Conservation (phyloP, 2,888 invertebrate genomes). For the Macrophya alboannulata region DNA sequence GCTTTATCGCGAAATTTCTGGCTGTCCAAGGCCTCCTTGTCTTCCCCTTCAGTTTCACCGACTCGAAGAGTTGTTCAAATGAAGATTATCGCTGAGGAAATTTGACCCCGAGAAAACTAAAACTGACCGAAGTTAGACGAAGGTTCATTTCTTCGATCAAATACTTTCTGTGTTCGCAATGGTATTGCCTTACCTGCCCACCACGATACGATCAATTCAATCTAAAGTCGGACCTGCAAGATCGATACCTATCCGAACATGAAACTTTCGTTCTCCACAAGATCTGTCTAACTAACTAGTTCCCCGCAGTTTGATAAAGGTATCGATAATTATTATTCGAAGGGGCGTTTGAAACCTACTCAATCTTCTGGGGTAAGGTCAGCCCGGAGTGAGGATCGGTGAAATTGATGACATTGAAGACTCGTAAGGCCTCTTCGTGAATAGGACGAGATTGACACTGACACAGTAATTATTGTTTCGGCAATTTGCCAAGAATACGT, state of each 20-base stretch:
- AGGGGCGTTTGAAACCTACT: constrained; percentile 3
- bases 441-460: neutral
- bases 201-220: neutral
- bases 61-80: constrained; percentile 6
- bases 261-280: constrained; percentile 35
- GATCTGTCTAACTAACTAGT: constrained; percentile 22
- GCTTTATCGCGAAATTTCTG: neutral
- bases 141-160: constrained; percentile 9
- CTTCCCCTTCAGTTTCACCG: neutral
- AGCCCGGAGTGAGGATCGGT: constrained; percentile 5
- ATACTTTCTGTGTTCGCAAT: neutral
- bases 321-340: constrained; percentile 43
- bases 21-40: neutral
- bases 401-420: constrained; percentile 15
- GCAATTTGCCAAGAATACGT: constrained; percentile 41
- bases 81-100: constrained; percentile 8
- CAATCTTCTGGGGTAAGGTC: constrained; percentile 26
- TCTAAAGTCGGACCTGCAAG: neutral
- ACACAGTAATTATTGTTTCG: constrained; percentile 48
- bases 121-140: neutral
- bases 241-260: constrained; percentile 55
- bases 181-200: neutral
- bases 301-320: constrained; percentile 37
- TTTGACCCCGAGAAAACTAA: neutral
- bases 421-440: constrained; percentile 1